phyloP scores from a whole-genome alignment of 2,888 invertebrate species.

The Ormyrus rosae region DNA sequence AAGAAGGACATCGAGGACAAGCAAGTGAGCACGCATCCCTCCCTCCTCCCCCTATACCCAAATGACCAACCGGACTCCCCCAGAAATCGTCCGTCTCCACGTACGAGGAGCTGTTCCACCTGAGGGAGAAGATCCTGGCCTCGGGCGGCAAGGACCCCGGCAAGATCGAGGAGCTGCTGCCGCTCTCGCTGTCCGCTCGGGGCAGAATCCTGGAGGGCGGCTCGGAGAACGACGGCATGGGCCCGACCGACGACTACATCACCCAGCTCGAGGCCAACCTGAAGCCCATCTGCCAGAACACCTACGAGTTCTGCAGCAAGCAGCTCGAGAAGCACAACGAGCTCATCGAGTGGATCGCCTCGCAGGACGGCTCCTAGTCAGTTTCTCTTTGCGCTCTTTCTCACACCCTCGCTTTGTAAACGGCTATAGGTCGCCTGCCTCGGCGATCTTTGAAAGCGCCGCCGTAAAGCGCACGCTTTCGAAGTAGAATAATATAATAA shows the following conservation, averaged over 20 bases:
- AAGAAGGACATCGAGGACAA: constrained; percentile 43
- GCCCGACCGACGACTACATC: neutral
- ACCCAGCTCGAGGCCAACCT: constrained; percentile 14
- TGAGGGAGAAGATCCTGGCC: constrained; percentile 67
- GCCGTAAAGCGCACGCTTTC: neutral
- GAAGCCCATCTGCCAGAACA: neutral
- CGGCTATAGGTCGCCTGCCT: constrained; percentile 42
- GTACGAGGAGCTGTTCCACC: constrained; percentile 65
- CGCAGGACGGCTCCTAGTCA: no score
- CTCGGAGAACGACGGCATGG: neutral
- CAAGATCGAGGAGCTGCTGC: constrained; percentile 63
- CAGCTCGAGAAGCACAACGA: constrained; percentile 59
- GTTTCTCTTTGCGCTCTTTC: no score
- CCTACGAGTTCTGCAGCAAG: constrained; percentile 56
- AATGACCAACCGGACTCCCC: neutral
- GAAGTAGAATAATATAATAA: no score
- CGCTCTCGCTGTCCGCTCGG: neutral
- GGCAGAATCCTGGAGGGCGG: neutral
- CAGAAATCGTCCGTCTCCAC: constrained; percentile 32
- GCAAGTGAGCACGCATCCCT: constrained; percentile 16
- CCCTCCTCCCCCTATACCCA: neutral
- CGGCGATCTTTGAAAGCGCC: constrained; percentile 48
- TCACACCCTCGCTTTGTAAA: no score
- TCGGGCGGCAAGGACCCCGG: constrained; percentile 68
- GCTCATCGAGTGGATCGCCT: constrained; percentile 15